Percentiles rank a stretch among this genome's conserved stretches.
These are phyloP conservation scores for Bolinopsis microptera DNA, from an alignment of 37 sponge, comb jelly and placozoan genomes.

Conservation along the genomic window DNA sequence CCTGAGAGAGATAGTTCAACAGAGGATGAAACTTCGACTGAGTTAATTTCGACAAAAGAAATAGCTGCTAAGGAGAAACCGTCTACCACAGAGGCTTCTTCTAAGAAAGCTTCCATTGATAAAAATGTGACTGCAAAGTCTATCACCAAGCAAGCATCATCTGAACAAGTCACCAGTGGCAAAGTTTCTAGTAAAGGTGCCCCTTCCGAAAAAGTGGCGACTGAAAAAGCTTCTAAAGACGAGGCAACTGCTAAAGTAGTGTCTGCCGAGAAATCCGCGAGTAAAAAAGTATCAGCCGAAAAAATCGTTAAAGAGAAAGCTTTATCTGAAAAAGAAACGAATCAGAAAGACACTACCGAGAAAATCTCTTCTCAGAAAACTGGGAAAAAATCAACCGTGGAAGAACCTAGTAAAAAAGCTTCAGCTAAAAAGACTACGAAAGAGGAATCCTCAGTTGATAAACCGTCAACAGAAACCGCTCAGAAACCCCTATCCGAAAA, in stretches of 20 bases:
- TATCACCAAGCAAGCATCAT: neutral
- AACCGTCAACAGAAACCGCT: no score
- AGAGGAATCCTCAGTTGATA: neutral
- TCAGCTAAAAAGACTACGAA: neutral
- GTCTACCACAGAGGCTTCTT: neutral
- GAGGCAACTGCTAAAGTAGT: neutral
- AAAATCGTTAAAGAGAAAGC: neutral
- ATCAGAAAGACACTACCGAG: neutral
- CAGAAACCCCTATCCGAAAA: no score
- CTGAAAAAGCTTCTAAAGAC: neutral
- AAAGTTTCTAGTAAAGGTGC: neutral
- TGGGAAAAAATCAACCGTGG: neutral
- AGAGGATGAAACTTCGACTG: constrained; percentile 22
- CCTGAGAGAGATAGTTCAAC: constrained; percentile 40
- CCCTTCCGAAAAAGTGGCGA: neutral
- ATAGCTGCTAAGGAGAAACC: neutral
- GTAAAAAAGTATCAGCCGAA: neutral
- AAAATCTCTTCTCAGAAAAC: no score
- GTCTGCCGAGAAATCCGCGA: neutral
- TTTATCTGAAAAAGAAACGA: neutral
- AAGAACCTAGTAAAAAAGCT: neutral
- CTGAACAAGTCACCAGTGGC: neutral
- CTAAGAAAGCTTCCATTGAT: neutral
- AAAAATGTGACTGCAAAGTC: no score
- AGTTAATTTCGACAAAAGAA: neutral